Evolutionary conservation across 1,140 invertebrate genomes (phyloP), one percentile per base, ranked within the genome.

Genomic region (Lasaia peninsularis): DNA sequence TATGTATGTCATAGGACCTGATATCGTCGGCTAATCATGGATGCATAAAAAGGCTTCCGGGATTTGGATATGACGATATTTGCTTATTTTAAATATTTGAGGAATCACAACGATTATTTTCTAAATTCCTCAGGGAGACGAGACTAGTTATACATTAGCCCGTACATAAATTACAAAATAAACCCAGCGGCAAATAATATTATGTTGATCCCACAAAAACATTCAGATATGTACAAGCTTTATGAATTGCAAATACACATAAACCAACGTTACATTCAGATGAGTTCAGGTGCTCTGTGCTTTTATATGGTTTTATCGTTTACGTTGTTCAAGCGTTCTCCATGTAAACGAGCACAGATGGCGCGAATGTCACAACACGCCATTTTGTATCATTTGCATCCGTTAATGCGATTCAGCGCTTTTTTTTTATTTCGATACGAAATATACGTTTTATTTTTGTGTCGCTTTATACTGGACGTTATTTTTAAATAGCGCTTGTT

Each of bases 331-430:
- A 44, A 44, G 37, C 37, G 16, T 44, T 44, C 37, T 44, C 37
- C 37, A 40, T 40, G 52, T 54, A 54, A 35, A 37, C 52, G 52
- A 37, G 37, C 40, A 24, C 58, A 60, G 54, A 64, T 60, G 62
- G 54, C 55, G 50, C 50, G 35, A 53, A 56, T 50, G 40, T 57
- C 34, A 34, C 57, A 55, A 33, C 33, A 51, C 51, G 33, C 54
- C 58, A 62, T 62, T 58, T 62, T 56, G 50, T 52, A 58, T 66
- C 60, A 66, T 62, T 59, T 62, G 56, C 60, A 62, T 66, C 44
- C 56, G 56, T 52, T 58, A 62, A 62, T 66, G 60, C 55, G 52
- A 61, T 20, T 54, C 60, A 48, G 24, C 55, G 44, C 12, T 56
- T 34, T 52, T 57, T 55, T 57, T 53, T 59, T 62, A 20, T 62